Base-by-base conservation (phyloP, 2,888 invertebrate species). In the Endomychus coccineus region DNA sequence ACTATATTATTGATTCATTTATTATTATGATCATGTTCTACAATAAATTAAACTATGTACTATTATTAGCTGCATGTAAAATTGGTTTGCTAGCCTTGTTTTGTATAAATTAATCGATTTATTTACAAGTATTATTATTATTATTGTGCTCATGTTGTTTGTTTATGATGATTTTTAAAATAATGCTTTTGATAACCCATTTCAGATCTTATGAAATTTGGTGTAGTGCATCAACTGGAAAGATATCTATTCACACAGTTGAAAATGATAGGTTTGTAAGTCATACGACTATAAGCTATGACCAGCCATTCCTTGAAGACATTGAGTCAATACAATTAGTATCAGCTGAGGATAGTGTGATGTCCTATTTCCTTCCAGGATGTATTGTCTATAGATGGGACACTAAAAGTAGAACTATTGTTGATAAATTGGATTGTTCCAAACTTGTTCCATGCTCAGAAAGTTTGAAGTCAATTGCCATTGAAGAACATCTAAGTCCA, bases 361-460 rank as follows among this genome's bases (percentile, higher is more conserved):
- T 86, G 67, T 83, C 87, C 0, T 91, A 90, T 54, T 80, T 84
- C 1, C 82, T 84, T 61, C 91, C 92, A 4, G 87, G 92, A 1
- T 88, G 85, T 55, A 77, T 84, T 46, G 83, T 95, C 9, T 90
- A 87, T 64, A 87, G 87, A 56, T 95, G 91, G 91, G 81, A 84
- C 52, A 74, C 78, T 1, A 67, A 68, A 2, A 71, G 73, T 0
- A 77, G 82, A 42, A 69, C 69, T 34, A 80, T 87, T 44, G 68
- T 80, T 2, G 84, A 84, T 45, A 80, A 83, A 49, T 69, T 96
- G 36, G 95, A 96, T 67, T 88, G 92, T 69, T 88, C 86, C 25
- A 92, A 91, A 67, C 71, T 94, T 51, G 83, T 85, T 46, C 94
- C 94, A 1, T 89, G 89, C 63, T 91, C 88, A 9, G 94, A 92